Base-by-base conservation (phyloP, 2,888 invertebrate species). In the Corbicula japonica region DNA sequence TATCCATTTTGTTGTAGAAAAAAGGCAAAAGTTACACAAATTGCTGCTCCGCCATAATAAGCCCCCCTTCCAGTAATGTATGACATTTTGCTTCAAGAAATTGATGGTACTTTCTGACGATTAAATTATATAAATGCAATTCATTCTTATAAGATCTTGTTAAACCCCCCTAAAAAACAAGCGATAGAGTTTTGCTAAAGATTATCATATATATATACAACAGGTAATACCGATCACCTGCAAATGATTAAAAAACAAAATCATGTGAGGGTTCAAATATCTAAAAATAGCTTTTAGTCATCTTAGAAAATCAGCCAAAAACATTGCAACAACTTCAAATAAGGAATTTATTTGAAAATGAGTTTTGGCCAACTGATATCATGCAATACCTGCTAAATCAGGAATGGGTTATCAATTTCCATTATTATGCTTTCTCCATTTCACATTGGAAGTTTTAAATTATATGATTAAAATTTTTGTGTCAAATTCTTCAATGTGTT, bases 11-110 rank as follows among this genome's bases (percentile, higher is more conserved):
- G 30, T 12, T 46, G 15, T 6, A 18, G n/a, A 1, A 5, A 46
- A 21, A n/a, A 15, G 10, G 35, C 12, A 52, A 54, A 6, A 28
- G 30, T 61, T 34, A 71, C 71, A 41, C 50, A 61, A 28, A 70
- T 73, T 21, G 66, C 82, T 44, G 76, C 50, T 41, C 84, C 84
- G 32, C 81, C 80, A 73, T 80, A 80, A 50, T 79, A 86, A 30
- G 65, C 26, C 44, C 80, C 84, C 35, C 68, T 76, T n/a, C 76
- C 79, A 46, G 60, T 54, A 54, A 83, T 76, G 44, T 79, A 83
- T 28, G 48, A 26, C 46, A 69, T 72, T 63, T 23, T 32, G 18
- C 8, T 44, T 63, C 21, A 3, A 2, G 15, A 63, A 46, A 46
- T 28, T 18, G 10, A 26, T 26, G 6, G 15, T 50, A 50, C 21